Conservation (phyloP, 1,140 invertebrate species). For the Diachasmimorpha longicaudata region DNA sequence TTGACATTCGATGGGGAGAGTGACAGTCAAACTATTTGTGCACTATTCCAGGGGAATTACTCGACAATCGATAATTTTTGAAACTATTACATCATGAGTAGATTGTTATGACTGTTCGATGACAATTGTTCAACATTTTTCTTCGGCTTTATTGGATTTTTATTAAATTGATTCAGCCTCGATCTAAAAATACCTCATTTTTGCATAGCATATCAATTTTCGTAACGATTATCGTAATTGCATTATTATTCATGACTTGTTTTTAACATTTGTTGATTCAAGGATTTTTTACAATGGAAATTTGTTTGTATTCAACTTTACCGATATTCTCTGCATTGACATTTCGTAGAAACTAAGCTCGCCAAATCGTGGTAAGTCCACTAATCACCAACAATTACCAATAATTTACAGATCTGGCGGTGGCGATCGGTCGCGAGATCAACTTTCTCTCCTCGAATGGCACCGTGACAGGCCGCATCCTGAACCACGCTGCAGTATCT, state of each 20-base stretch:
- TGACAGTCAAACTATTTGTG: not conserved
- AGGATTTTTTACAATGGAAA: too few species aligned
- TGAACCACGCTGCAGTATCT: slow-evolving; percentile 47
- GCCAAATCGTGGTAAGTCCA: too few species aligned
- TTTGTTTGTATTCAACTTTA: too few species aligned
- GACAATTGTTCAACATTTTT: too few species aligned
- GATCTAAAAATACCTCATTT: not conserved
- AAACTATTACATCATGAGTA: not conserved
- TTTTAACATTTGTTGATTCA: not conserved
- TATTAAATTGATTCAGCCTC: not conserved
- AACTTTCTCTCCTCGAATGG: slow-evolving; percentile 68
- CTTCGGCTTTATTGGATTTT: too few species aligned
- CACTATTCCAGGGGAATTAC: not conserved
- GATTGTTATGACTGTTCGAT: not conserved
- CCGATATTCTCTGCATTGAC: too few species aligned
- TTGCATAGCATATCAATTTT: not conserved
- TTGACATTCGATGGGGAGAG: not conserved
- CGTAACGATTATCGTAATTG: too few species aligned
- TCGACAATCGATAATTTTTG: not conserved
- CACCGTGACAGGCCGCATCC: slow-evolving; percentile 58
- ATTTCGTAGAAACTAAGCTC: too few species aligned
- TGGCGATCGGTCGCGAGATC: slow-evolving; percentile 68
- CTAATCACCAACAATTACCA: too few species aligned
- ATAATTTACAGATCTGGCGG: slow-evolving; percentile 68
- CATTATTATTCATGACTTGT: not conserved